Percentiles rank a stretch among this genome's conserved stretches.
Evolutionary conservation across 2,797 vertebrate species (phyloP).

Genomic region (Syngnathus rostellatus): DNA sequence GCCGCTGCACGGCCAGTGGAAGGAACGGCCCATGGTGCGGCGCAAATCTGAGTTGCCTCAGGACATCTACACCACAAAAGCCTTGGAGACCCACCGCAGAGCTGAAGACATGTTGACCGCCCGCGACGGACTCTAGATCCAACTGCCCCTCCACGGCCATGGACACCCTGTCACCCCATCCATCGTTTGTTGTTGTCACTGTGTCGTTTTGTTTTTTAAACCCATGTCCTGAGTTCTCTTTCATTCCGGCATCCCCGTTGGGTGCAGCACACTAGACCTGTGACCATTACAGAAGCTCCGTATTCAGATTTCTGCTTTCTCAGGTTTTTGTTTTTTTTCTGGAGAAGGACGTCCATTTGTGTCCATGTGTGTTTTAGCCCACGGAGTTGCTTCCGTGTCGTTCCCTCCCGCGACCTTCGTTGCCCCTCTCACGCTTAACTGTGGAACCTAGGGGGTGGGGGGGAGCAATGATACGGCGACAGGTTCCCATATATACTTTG

Average conservation of each 20-base stretch:
- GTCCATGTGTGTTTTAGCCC: constrained; percentile 31
- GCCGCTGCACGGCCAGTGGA: constrained; percentile 85
- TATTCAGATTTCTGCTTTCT: constrained; percentile 62
- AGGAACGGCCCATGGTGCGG: constrained; percentile 84
- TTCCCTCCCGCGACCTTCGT: constrained; percentile 1
- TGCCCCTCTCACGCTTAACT: not conserved
- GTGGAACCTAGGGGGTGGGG: constrained; percentile 23
- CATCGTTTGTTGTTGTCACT: not conserved
- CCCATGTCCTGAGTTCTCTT: constrained; percentile 37
- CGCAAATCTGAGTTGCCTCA: constrained; percentile 97
- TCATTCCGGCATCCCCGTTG: constrained; percentile 37
- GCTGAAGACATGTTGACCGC: constrained; percentile 85
- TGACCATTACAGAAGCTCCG: constrained; percentile 30
- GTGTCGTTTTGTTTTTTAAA: constrained; percentile 4
- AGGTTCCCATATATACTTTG: constrained; percentile 30
- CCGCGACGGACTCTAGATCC: constrained; percentile 85
- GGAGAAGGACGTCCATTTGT: constrained; percentile 28
- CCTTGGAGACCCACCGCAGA: constrained; percentile 95
- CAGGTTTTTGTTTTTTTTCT: constrained; percentile 56
- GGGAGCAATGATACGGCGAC: constrained; percentile 10
- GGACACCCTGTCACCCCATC: constrained; percentile 29
- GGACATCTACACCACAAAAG: constrained; percentile 97
- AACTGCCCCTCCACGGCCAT: constrained; percentile 42
- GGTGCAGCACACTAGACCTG: constrained; percentile 15
- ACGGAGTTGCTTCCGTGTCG: constrained; percentile 14